Base-by-base conservation (phyloP, 2,113 vertebrate species). In the Odontesthes bonariensis region DNA sequence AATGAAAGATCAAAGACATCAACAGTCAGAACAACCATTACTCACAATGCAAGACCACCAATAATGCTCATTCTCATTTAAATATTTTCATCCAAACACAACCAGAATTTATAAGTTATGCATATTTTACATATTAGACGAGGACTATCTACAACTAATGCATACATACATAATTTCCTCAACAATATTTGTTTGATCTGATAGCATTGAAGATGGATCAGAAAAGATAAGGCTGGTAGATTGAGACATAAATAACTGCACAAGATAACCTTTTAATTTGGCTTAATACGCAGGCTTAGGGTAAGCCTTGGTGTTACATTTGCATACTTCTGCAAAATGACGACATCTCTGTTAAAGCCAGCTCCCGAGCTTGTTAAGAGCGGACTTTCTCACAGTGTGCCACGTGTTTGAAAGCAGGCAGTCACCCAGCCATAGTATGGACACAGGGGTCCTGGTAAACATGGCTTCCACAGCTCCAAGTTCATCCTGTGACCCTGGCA, bases 361-460 rank as follows among this genome's bases (percentile, higher is more conserved):
- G 17, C 1, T 5, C 59, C 14, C 44, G 70, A 42, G 54, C 23
- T 46, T 66, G 47, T 44, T 20, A 8, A 5, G 20, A 57, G 8
- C 46, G 8, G 46, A 0, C 9, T 64, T 51, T 44, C 38, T 68
- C 33, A 7, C 33, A 67, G 62, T 52, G 27, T 55, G 66, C 32
- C 49, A 49, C 19, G 46, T 57, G 55, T 23, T 55, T 79, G 77
- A 81, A 79, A 73, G 66, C 35, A 70, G 54, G 70, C 77, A 65
- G 79, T 65, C 70, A 61, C 53, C 46, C 19, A 77, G 72, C 75
- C 63, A 27, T 8, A 52, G 77, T 68, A 63, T 73, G 74, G 86
- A 86, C 88, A 86, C 61, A 9, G 83, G 88, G 90, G 84, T 85
- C 69, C 66, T 89, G 63, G 80, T 90, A 86, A 91, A 91, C 90